These are phyloP conservation scores for Mastomys natalensis DNA, from an alignment of 2,113 vertebrate species.

Conservation along the genomic window DNA sequence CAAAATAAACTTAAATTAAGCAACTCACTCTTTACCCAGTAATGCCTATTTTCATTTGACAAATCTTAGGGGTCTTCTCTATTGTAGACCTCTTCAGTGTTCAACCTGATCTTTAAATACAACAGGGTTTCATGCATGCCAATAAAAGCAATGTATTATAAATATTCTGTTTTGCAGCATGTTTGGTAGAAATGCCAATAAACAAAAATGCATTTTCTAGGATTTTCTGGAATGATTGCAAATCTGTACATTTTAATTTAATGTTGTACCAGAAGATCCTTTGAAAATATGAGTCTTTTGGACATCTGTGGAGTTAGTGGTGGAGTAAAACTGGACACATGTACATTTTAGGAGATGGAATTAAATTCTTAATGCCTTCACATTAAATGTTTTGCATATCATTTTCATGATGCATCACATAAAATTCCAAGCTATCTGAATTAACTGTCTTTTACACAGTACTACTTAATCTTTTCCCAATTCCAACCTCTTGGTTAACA, in stretches of 20 bases:
- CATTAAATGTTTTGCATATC: conserved; percentile 30
- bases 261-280: conserved; percentile 39
- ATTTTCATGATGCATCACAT: conserved; percentile 19
- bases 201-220: conserved; percentile 73
- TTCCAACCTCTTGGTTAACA: neutral
- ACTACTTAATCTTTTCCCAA: neutral
- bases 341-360: conserved; percentile 55
- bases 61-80: conserved; percentile 40
- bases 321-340: conserved; percentile 41
- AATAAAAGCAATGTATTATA: conserved; percentile 67
- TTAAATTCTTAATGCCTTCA: conserved; percentile 59
- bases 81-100: conserved; percentile 63
- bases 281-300: conserved; percentile 59
- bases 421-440: neutral
- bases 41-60: conserved; percentile 1
- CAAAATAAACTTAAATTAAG: conserved; percentile 40
- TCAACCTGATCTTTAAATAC: conserved; percentile 72
- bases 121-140: conserved; percentile 50
- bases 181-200: conserved; percentile 72
- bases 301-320: conserved; percentile 71
- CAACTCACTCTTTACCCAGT: neutral
- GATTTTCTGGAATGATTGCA: conserved; percentile 69
- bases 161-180: conserved; percentile 63
- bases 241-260: conserved; percentile 76
- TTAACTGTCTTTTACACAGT: neutral